Percentiles rank a stretch among this genome's conserved stretches.
Evolutionary conservation across 2,888 invertebrate species (phyloP).

Genomic region (Parelbella ahira): DNA sequence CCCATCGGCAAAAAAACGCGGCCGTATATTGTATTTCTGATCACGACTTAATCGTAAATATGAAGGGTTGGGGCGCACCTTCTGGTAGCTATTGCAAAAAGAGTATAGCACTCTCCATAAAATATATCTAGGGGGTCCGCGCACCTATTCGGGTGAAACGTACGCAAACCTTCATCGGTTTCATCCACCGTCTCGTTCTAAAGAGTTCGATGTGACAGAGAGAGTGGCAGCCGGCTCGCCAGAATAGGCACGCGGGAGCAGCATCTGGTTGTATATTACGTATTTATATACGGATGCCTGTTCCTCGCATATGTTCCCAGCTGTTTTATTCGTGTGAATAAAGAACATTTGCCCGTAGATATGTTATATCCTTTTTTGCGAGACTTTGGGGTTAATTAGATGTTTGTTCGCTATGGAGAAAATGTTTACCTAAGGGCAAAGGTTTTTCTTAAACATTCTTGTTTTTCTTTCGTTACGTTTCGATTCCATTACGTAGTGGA

Average conservation of each 20-base stretch:
- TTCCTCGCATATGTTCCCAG: conserved; percentile 67
- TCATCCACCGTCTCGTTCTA: conserved; percentile 3
- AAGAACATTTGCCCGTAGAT: conserved; percentile 50
- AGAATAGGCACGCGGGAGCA: conserved; percentile 24
- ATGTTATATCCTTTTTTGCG: conserved; percentile 40
- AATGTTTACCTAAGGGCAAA: conserved; percentile 11
- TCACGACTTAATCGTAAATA: conserved; percentile 80
- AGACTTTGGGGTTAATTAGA: conserved; percentile 33
- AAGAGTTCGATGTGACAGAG: background rate
- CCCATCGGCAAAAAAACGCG: conserved; percentile 67
- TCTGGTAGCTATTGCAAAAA: conserved; percentile 78
- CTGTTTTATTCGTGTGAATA: conserved; percentile 67
- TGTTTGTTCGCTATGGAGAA: conserved; percentile 15
- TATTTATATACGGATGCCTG: conserved; percentile 64
- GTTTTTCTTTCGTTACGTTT: background rate
- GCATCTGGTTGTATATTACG: conserved; percentile 44
- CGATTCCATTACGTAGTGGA: background rate
- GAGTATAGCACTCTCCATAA: conserved; percentile 74
- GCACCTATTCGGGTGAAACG: conserved; percentile 35
- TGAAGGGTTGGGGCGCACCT: conserved; percentile 77
- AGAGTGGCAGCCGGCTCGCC: background rate
- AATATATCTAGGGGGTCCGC: conserved; percentile 64
- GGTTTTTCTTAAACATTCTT: background rate
- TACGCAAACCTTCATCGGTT: conserved; percentile 6
- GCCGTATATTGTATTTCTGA: conserved; percentile 74